phyloP scores from a whole-genome alignment of 92 coral and sea anemone species.

The Bergia puertoricense region DNA sequence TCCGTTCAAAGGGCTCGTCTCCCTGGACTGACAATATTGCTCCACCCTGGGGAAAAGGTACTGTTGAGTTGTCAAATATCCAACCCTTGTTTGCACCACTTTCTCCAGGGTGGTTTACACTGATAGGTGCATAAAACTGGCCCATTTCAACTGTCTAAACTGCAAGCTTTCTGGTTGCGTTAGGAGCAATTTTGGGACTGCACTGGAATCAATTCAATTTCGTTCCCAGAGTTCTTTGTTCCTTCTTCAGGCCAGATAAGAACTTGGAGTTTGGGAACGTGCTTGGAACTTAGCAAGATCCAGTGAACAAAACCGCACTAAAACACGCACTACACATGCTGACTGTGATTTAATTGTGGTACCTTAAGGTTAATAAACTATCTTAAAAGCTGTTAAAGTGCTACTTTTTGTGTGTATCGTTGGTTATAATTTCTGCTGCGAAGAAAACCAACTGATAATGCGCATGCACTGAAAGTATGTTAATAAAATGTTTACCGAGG shows the following conservation, averaged over 20 bases:
- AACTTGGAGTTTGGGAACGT: background rate
- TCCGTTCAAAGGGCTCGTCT: no score
- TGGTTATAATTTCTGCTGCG: background rate
- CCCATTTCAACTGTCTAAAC: background rate
- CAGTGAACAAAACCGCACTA: background rate
- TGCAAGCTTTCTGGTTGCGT: background rate
- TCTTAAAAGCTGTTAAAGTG: background rate
- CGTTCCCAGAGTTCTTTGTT: background rate
- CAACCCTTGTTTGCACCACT: no score
- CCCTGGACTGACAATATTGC: no score
- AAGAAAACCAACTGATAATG: no score
- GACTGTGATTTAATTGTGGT: background rate
- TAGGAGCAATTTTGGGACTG: no score
- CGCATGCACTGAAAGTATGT: no score
- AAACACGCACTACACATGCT: background rate
- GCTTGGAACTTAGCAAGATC: background rate
- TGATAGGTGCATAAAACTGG: background rate
- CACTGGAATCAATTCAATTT: background rate
- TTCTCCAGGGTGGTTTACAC: no score
- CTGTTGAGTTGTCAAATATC: no score
- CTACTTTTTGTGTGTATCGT: background rate
- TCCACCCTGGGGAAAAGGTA: no score
- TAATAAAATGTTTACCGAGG: background rate
- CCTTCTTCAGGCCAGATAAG: background rate
- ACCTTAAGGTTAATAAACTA: no score